Evolutionary conservation across 1,140 invertebrate genomes (phyloP), one percentile per base, ranked within the genome.

Genomic region (Protaetia brevitarsis): DNA sequence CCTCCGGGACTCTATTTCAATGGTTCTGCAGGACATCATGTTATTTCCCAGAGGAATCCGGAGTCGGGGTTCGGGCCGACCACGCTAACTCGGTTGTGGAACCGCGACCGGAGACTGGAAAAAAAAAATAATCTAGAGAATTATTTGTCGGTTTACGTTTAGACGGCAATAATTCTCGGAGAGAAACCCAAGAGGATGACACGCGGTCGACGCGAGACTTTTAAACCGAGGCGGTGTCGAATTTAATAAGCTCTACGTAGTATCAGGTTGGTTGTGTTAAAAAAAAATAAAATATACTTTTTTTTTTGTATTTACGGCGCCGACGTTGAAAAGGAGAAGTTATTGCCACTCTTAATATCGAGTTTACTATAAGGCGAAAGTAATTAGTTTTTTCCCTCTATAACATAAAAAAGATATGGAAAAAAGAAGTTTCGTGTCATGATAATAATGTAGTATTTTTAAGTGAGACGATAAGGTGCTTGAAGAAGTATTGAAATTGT

Each of bases 21-120:
- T 72, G 68, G 64, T 73, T 69, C 68, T 68, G 69, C 72, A 68
- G 72, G 72, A 73, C 71, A 72, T 73, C 70, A 72, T 69, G 70
- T 72, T 72, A 73, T 73, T 73, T 73, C 72, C 72, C 72, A 66
- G 65, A 37, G 70, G 72, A 60, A 37, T 13, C n/a, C 11, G 11
- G 34, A 37, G 34, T 13, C 7, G 7, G 29, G 11, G 7, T 10
- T 21, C n/a, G 41, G 5, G 10, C 41, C 41, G 3, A 13, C 11
- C 37, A 5, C 5, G n/a, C 7, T 13, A 41, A 41, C 8, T 41
- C 19, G 8, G 37, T 41, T 41, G 37, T 41, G 41, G 13, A 19
- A 7, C 10, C 16, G 13, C 2, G 13, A 10, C 13, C 41, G n/a
- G n/a, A n/a, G n/a, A n/a, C n/a, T n/a, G 41, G n/a, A 7, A 45